Conservation (phyloP, 2,888 invertebrate genomes). For the Cheilosia soror region DNA sequence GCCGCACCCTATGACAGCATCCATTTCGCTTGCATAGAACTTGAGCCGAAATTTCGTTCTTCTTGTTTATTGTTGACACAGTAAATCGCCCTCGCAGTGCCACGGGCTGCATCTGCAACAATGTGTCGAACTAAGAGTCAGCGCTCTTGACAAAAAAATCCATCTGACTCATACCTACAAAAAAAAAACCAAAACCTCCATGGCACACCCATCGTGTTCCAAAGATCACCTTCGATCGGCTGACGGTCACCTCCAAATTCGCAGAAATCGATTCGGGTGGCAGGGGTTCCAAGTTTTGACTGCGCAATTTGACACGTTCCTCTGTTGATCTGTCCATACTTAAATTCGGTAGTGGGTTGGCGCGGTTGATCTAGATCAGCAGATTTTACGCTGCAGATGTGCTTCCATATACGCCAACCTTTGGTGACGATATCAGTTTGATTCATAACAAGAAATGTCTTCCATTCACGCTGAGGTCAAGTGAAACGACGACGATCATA, state of each 20-base stretch:
- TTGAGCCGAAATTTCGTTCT: constrained; percentile 41
- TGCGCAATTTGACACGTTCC: constrained; percentile 60
- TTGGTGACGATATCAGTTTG: constrained; percentile 8
- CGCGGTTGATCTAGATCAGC: constrained; percentile 42
- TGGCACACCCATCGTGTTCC: constrained; percentile 33
- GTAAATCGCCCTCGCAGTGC: constrained; percentile 36
- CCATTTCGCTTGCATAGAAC: constrained; percentile 12
- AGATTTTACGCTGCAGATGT: constrained; percentile 33
- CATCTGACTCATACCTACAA: constrained; percentile 51
- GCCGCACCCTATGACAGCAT: background rate
- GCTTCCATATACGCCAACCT: background rate
- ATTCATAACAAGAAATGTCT: constrained; percentile 7
- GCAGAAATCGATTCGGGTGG: constrained; percentile 54
- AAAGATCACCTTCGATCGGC: constrained; percentile 47
- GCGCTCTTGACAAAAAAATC: constrained; percentile 24
- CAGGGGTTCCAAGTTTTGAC: constrained; percentile 12
- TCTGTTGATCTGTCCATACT: background rate
- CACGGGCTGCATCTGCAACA: constrained; percentile 23
- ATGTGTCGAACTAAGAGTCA: constrained; percentile 19
- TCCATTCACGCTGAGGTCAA: constrained; percentile 19
- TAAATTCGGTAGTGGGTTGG: background rate
- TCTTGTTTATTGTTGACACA: constrained; percentile 55
- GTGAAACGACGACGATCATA: constrained; percentile 23
- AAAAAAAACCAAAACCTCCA: constrained; percentile 24
- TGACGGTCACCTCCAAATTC: constrained; percentile 54